phyloP scores from a whole-genome alignment of 2,888 invertebrate genomes.

The Matsumyia berberina region DNA sequence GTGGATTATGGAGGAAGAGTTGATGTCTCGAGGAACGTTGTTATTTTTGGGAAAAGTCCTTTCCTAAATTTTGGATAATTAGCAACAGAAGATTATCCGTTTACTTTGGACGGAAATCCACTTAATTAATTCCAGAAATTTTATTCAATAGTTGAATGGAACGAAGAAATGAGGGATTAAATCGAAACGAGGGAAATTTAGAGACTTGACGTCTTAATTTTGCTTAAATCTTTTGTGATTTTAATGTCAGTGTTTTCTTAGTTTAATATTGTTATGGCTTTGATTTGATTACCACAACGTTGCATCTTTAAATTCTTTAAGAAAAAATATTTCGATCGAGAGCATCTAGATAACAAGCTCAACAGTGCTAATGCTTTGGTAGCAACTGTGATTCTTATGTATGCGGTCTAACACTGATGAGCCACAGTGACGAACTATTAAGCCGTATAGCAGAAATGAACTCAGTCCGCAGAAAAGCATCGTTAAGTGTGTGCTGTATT shows the following conservation, averaged over 20 bases:
- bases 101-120: slow-evolving; percentile 34
- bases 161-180: slow-evolving; percentile 1
- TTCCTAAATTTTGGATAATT: slow-evolving; percentile 51
- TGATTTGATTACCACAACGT: neutral
- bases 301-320: neutral
- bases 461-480: too few relatives aligned
- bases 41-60: slow-evolving; percentile 27
- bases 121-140: slow-evolving; percentile 56
- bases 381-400: too few relatives aligned
- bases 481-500: too few relatives aligned
- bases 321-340: too few relatives aligned
- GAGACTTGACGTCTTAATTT: neutral
- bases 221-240: neutral
- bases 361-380: too few relatives aligned
- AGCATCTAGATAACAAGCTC: too few relatives aligned
- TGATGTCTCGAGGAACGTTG: neutral
- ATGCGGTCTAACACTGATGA: too few relatives aligned
- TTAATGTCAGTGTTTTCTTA: neutral
- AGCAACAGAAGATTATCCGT: slow-evolving; percentile 55
- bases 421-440: too few relatives aligned
- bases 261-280: neutral
- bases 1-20: slow-evolving; percentile 46
- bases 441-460: too few relatives aligned
- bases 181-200: neutral
- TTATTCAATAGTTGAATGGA: slow-evolving; percentile 19